Evolutionary conservation across 2,888 invertebrate genomes (phyloP), one percentile per base, ranked within the genome.

Genomic region (Carterocephalus palaemon): DNA sequence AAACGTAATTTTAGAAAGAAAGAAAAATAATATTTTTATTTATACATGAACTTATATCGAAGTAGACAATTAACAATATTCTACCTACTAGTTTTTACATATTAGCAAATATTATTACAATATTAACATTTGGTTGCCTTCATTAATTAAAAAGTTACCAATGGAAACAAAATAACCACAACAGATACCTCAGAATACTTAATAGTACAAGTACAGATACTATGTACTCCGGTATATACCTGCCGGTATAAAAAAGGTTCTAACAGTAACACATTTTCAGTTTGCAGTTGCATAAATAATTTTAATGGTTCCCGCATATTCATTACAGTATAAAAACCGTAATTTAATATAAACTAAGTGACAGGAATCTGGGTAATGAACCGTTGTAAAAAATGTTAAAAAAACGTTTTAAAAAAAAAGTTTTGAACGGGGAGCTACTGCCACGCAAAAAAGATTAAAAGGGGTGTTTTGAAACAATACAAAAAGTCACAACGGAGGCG

Each of bases 261-360:
- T 81, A 82, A 83, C 77, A 71, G 64, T 70, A 67, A 55, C 79
- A 67, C 80, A 67, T 82, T 82, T 75, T 74, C 75, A 50, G 63
- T 68, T 60, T 64, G 73, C 74, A 71, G 68, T 77, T 75, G 73
- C 71, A 75, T 70, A 68, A n/a, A 74, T 69, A 68, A 52, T 64
- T 56, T 60, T 72, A 78, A 79, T 67, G 58, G 64, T 38, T 64
- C 84, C 83, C 83, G 80, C 81, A 81, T 86, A 83, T 82, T 79
- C 75, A 84, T 84, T 81, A 79, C 77, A 49, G 50, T 54, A 75
- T 59, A 83, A 83, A 84, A 84, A 82, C 71, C 60, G 83, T 85
- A 85, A 86, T 85, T 84, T 84, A 84, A 85, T 85, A 85, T 83
- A 85, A 85, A 84, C 75, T 80, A 82, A 75, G 77, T 66, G 78